Evolutionary conservation across 2,888 invertebrate genomes (phyloP).

Genomic region (Liopterus haemorrhoidalis): DNA sequence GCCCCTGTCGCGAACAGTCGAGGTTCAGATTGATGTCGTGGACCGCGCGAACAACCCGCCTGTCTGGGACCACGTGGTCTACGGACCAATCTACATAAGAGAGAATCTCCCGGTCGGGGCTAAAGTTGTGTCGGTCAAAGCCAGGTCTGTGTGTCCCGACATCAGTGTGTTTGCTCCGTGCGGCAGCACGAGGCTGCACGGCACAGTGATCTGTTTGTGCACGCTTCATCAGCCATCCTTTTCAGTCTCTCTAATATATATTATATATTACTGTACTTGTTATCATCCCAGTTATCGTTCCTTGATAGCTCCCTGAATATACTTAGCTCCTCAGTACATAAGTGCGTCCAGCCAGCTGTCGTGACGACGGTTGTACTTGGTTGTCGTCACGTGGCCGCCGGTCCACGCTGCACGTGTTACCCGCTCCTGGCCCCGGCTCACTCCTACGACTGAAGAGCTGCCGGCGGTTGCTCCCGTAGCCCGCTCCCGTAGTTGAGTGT

Average conservation of each 20-base stretch:
- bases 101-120: conserved; percentile 97
- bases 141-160: conserved; percentile 74
- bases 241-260: conserved; percentile 1
- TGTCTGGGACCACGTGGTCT: conserved; percentile 93
- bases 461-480: conserved; percentile 20
- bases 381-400: background rate
- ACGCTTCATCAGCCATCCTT: conserved; percentile 41
- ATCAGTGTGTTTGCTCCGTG: conserved; percentile 37
- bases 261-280: background rate
- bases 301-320: background rate
- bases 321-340: background rate
- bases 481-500: too few relatives aligned
- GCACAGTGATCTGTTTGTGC: conserved; percentile 47
- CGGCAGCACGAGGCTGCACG: conserved; percentile 45
- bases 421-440: conserved; percentile 13
- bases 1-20: conserved; percentile 91
- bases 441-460: conserved; percentile 36
- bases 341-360: background rate
- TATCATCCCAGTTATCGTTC: background rate
- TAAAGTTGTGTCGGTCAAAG: conserved; percentile 96
- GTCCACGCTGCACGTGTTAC: conserved; percentile 1
- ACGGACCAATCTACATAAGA: conserved; percentile 95
- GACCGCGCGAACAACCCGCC: conserved; percentile 97
- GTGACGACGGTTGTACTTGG: conserved; percentile 2
- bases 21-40: conserved; percentile 98